phyloP scores from a whole-genome alignment of 1,140 invertebrate species.

The Daktulosphaira vitifoliae region DNA sequence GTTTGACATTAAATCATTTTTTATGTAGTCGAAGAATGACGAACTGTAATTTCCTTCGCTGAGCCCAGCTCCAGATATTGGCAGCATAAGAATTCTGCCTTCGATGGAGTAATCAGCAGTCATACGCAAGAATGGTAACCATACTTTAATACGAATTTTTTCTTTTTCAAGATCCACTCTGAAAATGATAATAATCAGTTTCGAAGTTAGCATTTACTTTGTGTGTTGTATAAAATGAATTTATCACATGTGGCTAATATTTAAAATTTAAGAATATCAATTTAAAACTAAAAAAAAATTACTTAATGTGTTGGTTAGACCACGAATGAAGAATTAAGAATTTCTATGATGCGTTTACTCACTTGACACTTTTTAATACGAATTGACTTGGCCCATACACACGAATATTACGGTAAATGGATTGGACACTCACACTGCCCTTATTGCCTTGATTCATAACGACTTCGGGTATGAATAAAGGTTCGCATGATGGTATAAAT shows the following conservation, averaged over 20 bases:
- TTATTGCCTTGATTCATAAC: slow-evolving; percentile 52
- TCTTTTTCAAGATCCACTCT: slow-evolving; percentile 49
- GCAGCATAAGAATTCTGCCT: slow-evolving; percentile 55
- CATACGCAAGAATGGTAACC: slow-evolving; percentile 49
- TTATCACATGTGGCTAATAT: neutral
- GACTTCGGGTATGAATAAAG: slow-evolving; percentile 51
- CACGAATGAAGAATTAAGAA: no score
- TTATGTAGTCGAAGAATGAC: slow-evolving; percentile 40
- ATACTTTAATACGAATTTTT: slow-evolving; percentile 47
- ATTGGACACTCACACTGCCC: slow-evolving; percentile 49
- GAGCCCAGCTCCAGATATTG: slow-evolving; percentile 50
- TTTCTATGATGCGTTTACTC: no score
- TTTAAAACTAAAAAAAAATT: neutral
- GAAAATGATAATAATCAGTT: slow-evolving; percentile 27
- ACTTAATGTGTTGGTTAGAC: no score
- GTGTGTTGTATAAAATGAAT: neutral
- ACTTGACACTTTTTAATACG: slow-evolving; percentile 51
- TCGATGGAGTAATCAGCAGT: slow-evolving; percentile 49
- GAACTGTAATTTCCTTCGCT: slow-evolving; percentile 52
- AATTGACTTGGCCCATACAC: slow-evolving; percentile 52
- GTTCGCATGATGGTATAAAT: slow-evolving; percentile 54
- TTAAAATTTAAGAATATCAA: neutral
- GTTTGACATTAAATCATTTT: neutral
- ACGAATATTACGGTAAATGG: slow-evolving; percentile 52
- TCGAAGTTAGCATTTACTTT: no score